A percentile compares a stretch with the other conserved stretches of the same genome.
Conservation (phyloP, 2,797 vertebrate species). For the Pteropus rufus region DNA sequence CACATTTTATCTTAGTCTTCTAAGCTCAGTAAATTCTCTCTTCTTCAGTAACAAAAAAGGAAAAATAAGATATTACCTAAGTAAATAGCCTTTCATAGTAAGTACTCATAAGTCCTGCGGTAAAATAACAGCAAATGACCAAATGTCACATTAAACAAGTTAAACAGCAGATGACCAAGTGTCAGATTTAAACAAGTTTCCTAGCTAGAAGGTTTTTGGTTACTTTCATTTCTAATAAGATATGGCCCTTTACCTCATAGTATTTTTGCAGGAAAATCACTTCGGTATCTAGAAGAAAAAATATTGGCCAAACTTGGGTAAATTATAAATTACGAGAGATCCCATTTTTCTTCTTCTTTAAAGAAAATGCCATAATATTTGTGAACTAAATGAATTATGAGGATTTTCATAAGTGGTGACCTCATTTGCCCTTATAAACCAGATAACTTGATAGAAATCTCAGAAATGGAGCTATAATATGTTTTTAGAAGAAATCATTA, state of each 20-base stretch:
- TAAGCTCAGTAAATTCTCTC: neutral
- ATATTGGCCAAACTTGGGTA: neutral
- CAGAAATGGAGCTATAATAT: neutral
- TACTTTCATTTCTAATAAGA: neutral
- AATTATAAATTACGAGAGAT: neutral
- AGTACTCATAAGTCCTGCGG: neutral
- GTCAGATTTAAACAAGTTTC: neutral
- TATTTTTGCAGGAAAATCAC: neutral
- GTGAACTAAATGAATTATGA: neutral
- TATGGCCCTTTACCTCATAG: neutral
- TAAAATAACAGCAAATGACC: neutral
- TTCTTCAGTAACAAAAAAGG: neutral
- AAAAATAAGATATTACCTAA: slow-evolving; percentile 44
- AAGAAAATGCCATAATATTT: neutral
- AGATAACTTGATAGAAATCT: neutral
- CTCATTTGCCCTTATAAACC: neutral
- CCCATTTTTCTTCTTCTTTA: neutral
- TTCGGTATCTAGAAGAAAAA: neutral
- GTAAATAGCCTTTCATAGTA: slow-evolving; percentile 38
- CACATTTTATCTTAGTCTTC: neutral
- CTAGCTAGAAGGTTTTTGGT: neutral
- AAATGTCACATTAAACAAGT: neutral
- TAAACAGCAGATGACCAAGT: neutral
- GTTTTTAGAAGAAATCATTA: neutral
- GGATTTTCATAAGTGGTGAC: neutral